Base-by-base conservation (phyloP, 2,888 invertebrate species). In the Choreutis nemorana region DNA sequence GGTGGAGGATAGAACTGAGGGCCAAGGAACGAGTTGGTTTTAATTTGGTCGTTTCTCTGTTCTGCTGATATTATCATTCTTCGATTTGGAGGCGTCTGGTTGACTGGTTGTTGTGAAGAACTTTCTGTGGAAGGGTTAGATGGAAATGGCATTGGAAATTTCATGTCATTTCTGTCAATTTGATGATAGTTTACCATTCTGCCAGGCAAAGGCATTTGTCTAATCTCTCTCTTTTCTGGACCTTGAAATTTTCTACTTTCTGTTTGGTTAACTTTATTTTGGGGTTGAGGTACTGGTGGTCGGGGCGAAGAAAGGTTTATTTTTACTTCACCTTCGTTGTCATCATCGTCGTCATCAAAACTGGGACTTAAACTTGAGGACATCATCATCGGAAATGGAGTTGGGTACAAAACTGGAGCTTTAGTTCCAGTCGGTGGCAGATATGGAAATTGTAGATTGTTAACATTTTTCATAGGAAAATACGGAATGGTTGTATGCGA, bases 361-460 rank as follows among this genome's bases (percentile, higher is more conserved):
- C 48, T 45, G 3, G 63, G 57, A 14, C 54, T 40, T 25, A 57
- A 30, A 20, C 63, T 58, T 12, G 73, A 56, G 24, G 72, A 64
- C 32, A 65, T 35, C n/a, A 59, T 42, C 5, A 61, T 43, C 20
- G 73, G 62, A 38, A 59, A 66, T 2, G 64, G 55, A 10, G 65
- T 53, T 8, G 71, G 63, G 31, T 55, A 68, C n/a, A 54, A 37
- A 5, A 50, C 33, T 2, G 70, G 64, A 14, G 56, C 52, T 50
- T 67, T 75, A 4, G 62, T 60, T 26, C 52, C 65, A 14, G 58
- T 63, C 2, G 65, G 59, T 10, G 73, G 72, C 32, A 72, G 45
- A 36, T 65, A 67, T 30, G 63, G 65, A 34, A 54, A 70, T 16
- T 55, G 62, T 3, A 72, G 46, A 39, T 70, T 64, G 31, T 66